A percentile compares a stretch with the other conserved stretches of the same genome.
Conservation (phyloP, 2,888 invertebrate species). For the Cephalotes varians region DNA sequence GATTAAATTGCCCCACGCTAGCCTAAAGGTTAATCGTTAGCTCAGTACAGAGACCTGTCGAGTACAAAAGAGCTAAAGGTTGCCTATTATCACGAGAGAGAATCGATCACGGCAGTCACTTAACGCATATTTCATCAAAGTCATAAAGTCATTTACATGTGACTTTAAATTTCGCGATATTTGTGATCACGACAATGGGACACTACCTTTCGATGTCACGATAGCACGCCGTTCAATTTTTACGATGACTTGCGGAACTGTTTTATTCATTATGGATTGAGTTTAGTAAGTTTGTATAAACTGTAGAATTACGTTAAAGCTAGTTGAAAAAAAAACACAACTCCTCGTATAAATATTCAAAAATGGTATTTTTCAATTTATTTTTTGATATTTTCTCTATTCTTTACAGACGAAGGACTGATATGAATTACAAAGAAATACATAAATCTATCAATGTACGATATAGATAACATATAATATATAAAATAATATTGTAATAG, state of each 20-base stretch:
- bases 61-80: constrained; percentile 45
- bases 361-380: neutral
- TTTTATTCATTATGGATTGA: neutral
- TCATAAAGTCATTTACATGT: constrained; percentile 39
- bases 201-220: neutral
- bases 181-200: constrained; percentile 15
- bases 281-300: neutral
- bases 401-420: neutral
- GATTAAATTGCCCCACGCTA: constrained; percentile 6
- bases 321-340: neutral
- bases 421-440: neutral
- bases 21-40: constrained; percentile 36
- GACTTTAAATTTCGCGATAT: constrained; percentile 26
- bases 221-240: constrained; percentile 16
- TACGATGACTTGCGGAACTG: neutral
- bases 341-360: neutral
- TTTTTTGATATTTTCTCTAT: neutral
- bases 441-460: neutral
- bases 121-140: constrained; percentile 45
- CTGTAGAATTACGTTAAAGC: neutral
- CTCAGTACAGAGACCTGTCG: constrained; percentile 22
- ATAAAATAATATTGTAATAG: neutral
- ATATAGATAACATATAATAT: neutral
- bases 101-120: constrained; percentile 40
- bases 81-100: constrained; percentile 17